Evolutionary conservation across 2,888 invertebrate genomes (phyloP), one percentile per base, ranked within the genome.

Genomic region (Psococerastis gibbosa): DNA sequence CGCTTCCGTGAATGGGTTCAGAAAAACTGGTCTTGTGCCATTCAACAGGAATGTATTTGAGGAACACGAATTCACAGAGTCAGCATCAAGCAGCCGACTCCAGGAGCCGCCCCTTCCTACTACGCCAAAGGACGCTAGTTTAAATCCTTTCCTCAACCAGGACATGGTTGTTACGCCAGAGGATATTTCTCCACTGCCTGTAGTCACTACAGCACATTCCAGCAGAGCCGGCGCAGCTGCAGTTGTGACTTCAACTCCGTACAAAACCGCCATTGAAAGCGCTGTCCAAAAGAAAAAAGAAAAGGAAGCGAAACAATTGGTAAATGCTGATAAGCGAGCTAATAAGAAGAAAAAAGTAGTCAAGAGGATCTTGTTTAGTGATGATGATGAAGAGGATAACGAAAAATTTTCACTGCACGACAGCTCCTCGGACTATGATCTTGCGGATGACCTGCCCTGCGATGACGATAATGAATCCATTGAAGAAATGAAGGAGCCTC

Each of bases 21-120:
- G 43, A 33, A 18, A 4, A 13, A 43, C 33, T 43, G 45, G 34
- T 2, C 33, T 23, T 9, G 38, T 42, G 17, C 31, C 45, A 13
- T 35, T 46, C n/a, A 34, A 49, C 41, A 16, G 46, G 16, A 23
- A 49, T 35, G 43, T 46, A 16, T 43, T 46, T 31, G 23, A 22
- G 11, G 46, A 46, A 33, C 35, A 35, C 38, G 38, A 35, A 2
- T 46, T 46, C 43, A 27, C 27, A 9, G 27, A 27, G 11, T 27
- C 27, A 27, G 27, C 27, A 9, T 27, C 27, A 27, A 27, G 27
- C 11, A 27, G 27, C 27, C 27, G 11, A 27, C 8, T 27, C 27
- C 27, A 27, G 27, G 27, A 27, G 27, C 27, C 6, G 27, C 27
- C 11, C 27, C 27, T 11, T 27, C 27, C 27, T 27, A 27, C 27